A percentile compares a stretch with the other conserved stretches of the same genome.
These are phyloP conservation scores for Lepus timidus DNA, from an alignment of 2,113 vertebrate genomes.

Conservation along the genomic window DNA sequence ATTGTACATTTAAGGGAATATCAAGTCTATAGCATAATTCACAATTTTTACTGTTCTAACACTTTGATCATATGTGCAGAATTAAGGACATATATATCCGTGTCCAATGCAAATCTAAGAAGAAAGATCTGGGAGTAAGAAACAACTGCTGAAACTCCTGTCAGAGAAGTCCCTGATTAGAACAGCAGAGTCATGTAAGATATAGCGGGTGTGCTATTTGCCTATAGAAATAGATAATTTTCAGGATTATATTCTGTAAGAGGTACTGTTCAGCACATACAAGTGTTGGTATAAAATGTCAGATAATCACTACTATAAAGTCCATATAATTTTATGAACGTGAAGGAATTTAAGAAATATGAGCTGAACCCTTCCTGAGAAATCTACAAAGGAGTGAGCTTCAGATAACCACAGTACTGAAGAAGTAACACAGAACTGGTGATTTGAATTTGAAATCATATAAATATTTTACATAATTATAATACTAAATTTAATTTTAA, in stretches of 20 bases:
- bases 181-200: not conserved
- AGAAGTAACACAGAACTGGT: not conserved
- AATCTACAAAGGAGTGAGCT: not conserved
- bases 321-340: not conserved
- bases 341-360: slow-evolving; percentile 3
- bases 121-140: not conserved
- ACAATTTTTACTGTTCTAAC: not conserved
- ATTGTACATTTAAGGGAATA: not conserved
- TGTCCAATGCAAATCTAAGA: not conserved
- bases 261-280: not conserved
- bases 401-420: not conserved
- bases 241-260: not conserved
- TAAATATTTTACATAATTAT: slow-evolving; percentile 11
- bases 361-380: not conserved
- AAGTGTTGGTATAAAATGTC: not conserved
- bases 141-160: not conserved
- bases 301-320: slow-evolving; percentile 3
- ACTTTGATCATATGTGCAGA: not conserved
- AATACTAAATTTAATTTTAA: not conserved
- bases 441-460: not conserved
- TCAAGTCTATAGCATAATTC: not conserved
- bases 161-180: not conserved
- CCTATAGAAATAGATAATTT: not conserved
- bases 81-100: slow-evolving; percentile 30
- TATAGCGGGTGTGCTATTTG: not conserved